Conservation (phyloP, 2,797 vertebrate genomes). For the Threskiornis aethiopicus region DNA sequence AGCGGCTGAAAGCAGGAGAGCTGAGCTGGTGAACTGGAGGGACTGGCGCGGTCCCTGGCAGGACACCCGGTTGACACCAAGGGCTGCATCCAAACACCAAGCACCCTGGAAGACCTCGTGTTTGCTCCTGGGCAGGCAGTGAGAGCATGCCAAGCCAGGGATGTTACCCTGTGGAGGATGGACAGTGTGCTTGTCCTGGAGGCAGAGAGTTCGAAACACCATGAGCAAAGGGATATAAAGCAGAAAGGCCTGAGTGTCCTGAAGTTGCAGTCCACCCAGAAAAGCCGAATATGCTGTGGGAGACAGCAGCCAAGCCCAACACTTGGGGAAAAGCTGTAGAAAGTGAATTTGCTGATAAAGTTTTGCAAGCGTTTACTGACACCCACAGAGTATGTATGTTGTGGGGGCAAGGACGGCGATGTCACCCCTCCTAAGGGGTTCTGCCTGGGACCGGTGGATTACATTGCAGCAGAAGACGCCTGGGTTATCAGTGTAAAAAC, state of each 20-base stretch:
- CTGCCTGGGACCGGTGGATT: background rate
- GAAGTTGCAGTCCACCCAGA: background rate
- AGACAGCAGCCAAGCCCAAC: background rate
- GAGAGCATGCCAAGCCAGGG: background rate
- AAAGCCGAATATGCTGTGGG: background rate
- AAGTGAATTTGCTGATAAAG: background rate
- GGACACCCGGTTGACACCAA: background rate
- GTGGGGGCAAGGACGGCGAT: background rate
- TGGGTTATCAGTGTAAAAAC: background rate
- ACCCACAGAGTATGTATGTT: background rate
- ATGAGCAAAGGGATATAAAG: background rate
- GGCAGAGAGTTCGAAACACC: background rate
- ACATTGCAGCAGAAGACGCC: background rate
- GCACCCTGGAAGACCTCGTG: background rate
- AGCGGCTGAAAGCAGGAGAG: background rate
- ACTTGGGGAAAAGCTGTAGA: background rate
- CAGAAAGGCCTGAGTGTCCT: background rate
- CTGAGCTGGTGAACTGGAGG: background rate
- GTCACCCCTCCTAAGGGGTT: background rate
- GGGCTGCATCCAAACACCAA: background rate
- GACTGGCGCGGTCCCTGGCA: background rate
- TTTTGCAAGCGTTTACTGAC: background rate
- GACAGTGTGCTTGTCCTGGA: background rate
- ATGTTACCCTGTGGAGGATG: background rate
- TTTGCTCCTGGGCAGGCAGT: background rate